These are phyloP conservation scores for Chrysina gloriosa DNA, from an alignment of 2,888 invertebrate genomes.

Conservation along the genomic window DNA sequence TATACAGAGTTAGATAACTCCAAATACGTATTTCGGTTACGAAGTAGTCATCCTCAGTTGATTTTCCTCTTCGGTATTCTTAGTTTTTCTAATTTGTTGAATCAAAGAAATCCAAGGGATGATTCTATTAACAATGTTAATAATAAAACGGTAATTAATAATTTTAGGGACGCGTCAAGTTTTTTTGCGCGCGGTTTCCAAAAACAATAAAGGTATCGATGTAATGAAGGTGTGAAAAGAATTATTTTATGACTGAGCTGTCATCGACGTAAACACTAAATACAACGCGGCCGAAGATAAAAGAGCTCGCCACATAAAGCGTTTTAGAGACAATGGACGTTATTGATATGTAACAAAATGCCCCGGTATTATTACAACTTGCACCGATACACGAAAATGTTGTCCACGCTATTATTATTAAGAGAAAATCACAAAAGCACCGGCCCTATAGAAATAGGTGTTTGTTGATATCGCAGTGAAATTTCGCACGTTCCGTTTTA, in stretches of 20 bases:
- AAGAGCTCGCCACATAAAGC: background rate
- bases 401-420: background rate
- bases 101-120: no score
- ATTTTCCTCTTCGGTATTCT: no score
- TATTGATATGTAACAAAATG: slow-evolving; percentile 14
- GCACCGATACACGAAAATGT: background rate
- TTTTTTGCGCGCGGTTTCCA: background rate
- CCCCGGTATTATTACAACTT: background rate
- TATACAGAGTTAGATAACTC: no score
- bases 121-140: no score
- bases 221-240: background rate
- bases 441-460: background rate
- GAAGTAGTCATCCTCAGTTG: no score
- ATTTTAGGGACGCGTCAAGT: background rate
- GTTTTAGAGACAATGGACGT: background rate
- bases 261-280: background rate
- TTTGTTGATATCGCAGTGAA: background rate
- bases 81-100: no score
- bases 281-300: background rate
- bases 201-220: slow-evolving; percentile 6
- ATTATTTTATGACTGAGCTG: slow-evolving; percentile 2
- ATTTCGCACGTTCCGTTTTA: background rate
- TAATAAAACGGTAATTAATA: slow-evolving; percentile 8
- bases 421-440: background rate
- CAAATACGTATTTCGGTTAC: no score